Conservation (phyloP, 2,797 vertebrate genomes). For the Sciurus vulgaris region DNA sequence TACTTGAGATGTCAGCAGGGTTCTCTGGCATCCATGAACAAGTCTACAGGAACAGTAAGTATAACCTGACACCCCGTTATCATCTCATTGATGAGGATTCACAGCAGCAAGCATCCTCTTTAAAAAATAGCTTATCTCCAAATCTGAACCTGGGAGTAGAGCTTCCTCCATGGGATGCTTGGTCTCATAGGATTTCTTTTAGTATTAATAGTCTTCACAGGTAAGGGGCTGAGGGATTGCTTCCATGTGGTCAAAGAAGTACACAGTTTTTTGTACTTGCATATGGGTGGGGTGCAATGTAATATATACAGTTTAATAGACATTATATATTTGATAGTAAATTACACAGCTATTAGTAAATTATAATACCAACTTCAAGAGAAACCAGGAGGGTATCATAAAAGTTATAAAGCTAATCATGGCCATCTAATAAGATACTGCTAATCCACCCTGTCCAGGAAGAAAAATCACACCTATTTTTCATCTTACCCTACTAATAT, state of each 20-base stretch:
- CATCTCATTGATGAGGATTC: rapidly evolving
- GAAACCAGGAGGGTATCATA: not conserved
- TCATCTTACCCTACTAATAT: not conserved
- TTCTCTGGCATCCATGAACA: not conserved
- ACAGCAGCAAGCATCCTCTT: not conserved
- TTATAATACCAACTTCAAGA: not conserved
- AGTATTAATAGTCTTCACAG: not conserved
- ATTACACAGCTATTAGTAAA: not conserved
- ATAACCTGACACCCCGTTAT: not conserved
- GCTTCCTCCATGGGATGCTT: not conserved
- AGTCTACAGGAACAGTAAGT: not conserved
- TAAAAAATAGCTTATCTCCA: not conserved
- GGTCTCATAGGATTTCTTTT: not conserved
- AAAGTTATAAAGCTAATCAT: slow-evolving; percentile 13
- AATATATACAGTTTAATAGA: not conserved
- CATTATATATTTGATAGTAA: not conserved
- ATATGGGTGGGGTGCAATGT: not conserved
- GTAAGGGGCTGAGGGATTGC: not conserved
- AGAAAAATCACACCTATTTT: not conserved
- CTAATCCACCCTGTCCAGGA: not conserved
- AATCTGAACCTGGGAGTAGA: not conserved
- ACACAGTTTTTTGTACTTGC: not conserved
- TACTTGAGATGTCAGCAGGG: not conserved
- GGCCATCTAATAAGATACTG: not conserved
- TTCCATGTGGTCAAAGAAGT: not conserved